These are phyloP conservation scores for Rhynchonycteris naso DNA, from an alignment of 2,797 vertebrate species.

Conservation along the genomic window DNA sequence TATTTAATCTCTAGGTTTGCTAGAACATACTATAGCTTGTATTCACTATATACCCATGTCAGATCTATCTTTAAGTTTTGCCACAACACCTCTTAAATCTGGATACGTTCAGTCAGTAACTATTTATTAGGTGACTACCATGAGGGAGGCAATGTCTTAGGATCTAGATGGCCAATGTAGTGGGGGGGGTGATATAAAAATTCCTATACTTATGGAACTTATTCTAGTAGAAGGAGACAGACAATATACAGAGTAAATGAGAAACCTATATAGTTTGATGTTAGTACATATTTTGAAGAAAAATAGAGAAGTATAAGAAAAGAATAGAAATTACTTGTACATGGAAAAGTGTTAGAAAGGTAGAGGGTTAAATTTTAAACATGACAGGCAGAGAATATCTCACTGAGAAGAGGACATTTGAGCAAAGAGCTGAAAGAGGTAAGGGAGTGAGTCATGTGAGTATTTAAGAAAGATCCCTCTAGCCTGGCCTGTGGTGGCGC, in stretches of 20 bases:
- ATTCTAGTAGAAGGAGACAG: neutral
- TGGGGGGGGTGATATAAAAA: neutral
- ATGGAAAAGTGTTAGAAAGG: neutral
- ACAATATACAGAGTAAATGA: constrained; percentile 1
- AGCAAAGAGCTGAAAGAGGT: neutral
- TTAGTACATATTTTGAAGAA: neutral
- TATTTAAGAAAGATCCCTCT: neutral
- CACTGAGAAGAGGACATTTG: neutral
- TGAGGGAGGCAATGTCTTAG: neutral
- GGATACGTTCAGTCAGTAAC: neutral
- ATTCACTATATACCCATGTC: neutral
- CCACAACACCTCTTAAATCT: neutral
- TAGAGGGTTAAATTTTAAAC: neutral
- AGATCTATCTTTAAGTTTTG: constrained; percentile 1
- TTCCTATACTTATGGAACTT: neutral
- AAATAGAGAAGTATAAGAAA: neutral
- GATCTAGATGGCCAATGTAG: neutral
- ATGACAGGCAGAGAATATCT: neutral
- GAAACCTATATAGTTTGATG: neutral
- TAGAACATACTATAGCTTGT: neutral
- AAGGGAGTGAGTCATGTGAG: neutral
- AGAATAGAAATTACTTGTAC: neutral
- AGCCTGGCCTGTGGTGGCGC: no score
- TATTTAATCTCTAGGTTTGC: neutral
- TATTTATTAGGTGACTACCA: neutral